These are phyloP conservation scores for Botia almorhae DNA, from an alignment of 2,797 vertebrate species.

Conservation along the genomic window DNA sequence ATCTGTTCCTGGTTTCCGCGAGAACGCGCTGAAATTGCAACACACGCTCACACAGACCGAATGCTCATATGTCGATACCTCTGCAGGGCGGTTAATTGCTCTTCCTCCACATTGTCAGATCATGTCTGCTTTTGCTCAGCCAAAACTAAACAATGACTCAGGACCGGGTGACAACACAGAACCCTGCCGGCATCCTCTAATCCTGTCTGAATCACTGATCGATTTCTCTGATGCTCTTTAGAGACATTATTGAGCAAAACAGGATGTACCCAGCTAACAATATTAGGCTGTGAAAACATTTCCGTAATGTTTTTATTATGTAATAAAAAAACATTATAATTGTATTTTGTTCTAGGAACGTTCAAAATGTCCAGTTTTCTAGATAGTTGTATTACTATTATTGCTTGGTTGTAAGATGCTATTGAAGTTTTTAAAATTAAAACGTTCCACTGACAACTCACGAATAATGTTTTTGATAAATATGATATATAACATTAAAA, in stretches of 20 bases:
- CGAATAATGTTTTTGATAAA: too few species aligned
- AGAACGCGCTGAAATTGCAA: conserved; percentile 17
- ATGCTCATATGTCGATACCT: conserved; percentile 29
- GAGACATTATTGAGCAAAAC: not conserved
- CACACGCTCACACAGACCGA: conserved; percentile 19
- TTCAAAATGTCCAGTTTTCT: too few species aligned
- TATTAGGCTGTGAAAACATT: too few species aligned
- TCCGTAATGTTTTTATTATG: too few species aligned
- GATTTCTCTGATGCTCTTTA: conserved; percentile 5
- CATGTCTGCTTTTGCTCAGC: conserved; percentile 25
- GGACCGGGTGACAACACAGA: not conserved
- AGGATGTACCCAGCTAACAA: not conserved
- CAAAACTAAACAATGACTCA: conserved; percentile 20
- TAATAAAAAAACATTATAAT: too few species aligned
- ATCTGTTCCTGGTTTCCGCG: conserved; percentile 54
- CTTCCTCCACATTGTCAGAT: conserved; percentile 13
- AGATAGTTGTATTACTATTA: too few species aligned
- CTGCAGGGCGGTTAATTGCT: conserved; percentile 20
- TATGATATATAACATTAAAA: too few species aligned
- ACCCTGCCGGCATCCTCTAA: not conserved
- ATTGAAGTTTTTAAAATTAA: too few species aligned
- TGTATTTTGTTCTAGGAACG: too few species aligned
- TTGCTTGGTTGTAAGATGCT: too few species aligned
- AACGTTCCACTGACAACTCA: too few species aligned
- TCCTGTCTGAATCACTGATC: not conserved